Base-by-base conservation (phyloP, 2,797 vertebrate species). In the Apodemus agrarius region DNA sequence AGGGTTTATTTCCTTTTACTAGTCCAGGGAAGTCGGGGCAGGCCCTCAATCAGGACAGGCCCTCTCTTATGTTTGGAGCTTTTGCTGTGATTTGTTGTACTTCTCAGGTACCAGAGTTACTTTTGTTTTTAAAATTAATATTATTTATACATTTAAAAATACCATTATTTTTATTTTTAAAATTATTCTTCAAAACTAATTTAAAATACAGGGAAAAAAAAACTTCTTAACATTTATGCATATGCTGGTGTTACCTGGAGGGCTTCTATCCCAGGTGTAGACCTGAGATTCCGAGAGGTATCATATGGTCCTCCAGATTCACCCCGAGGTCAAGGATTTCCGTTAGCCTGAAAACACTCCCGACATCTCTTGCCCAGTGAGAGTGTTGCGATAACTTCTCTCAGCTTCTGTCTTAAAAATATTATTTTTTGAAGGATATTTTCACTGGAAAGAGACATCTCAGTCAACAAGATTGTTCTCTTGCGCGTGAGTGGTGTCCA, bases 191-290 rank as follows among this genome's bases (percentile, higher is more conserved):
- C 57, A 40, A 82, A 82, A 82, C 59, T 24, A 37, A 6, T 40
- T 29, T 61, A 24, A 40, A 61, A 24, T 37, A 40, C 21, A 81
- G 34, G 34, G 19, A 34, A 79, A 79, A 76, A 34, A 34, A 19
- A 3, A 16, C 34, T 12, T 24, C 79, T 81, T 24, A 59, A 17
- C 61, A 29, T 61, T 19, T 34, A 81, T 40, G n/a, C n/a, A 89
- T 9, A 10, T 3, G 5, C 19, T 72, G 9, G 37, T 16, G 3
- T 2, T 29, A 57, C 49, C 86, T 46, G 1, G 0, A 0, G 69
- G 43, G 67, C 14, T 14, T 26, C 52, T 43, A 7, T 54, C 31
- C 78, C 21, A 40, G 16, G 6, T 3, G 6, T 3, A 6, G 40
- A 94, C 10, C n/a, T 7, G 24, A 31, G 13, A 10, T 61, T 6